These are phyloP conservation scores for Gymnarchus niloticus DNA, from an alignment of 2,113 vertebrate genomes.

Conservation along the genomic window DNA sequence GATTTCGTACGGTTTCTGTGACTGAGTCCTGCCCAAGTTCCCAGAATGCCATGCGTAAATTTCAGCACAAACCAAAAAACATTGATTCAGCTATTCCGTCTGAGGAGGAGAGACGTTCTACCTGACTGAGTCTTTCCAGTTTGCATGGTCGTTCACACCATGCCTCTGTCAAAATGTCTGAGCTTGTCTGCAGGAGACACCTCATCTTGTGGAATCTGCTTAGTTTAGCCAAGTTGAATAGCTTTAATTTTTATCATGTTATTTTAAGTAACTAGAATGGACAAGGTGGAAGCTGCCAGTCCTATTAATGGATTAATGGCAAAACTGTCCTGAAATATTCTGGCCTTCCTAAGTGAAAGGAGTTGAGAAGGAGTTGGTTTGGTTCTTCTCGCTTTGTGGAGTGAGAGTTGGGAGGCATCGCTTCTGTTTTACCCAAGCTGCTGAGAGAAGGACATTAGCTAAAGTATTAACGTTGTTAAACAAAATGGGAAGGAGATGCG, in stretches of 20 bases:
- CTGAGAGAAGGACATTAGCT: not conserved
- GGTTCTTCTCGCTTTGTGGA: too few relatives aligned
- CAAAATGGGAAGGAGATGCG: not conserved
- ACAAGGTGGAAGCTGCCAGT: not conserved
- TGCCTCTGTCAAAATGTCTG: not conserved
- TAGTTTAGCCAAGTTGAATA: not conserved
- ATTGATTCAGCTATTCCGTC: not conserved
- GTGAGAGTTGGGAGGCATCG: too few relatives aligned
- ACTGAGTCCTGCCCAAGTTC: constrained; percentile 3
- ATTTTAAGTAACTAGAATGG: not conserved
- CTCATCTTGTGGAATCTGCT: not conserved
- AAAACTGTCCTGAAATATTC: not conserved
- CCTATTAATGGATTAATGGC: not conserved
- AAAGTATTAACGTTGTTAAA: not conserved
- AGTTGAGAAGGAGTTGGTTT: not conserved
- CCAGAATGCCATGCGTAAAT: not conserved
- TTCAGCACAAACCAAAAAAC: constrained; percentile 24
- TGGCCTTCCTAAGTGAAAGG: not conserved
- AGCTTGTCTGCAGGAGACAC: not conserved
- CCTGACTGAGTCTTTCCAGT: not conserved
- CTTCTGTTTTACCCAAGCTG: not conserved
- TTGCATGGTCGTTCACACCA: not conserved
- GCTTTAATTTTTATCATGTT: not conserved
- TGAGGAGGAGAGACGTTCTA: not conserved
- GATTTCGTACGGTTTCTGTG: not conserved